A percentile compares a stretch with the other conserved stretches of the same genome.
phyloP scores from a whole-genome alignment of 2,113 vertebrate species.

The Tylochromis polylepis region DNA sequence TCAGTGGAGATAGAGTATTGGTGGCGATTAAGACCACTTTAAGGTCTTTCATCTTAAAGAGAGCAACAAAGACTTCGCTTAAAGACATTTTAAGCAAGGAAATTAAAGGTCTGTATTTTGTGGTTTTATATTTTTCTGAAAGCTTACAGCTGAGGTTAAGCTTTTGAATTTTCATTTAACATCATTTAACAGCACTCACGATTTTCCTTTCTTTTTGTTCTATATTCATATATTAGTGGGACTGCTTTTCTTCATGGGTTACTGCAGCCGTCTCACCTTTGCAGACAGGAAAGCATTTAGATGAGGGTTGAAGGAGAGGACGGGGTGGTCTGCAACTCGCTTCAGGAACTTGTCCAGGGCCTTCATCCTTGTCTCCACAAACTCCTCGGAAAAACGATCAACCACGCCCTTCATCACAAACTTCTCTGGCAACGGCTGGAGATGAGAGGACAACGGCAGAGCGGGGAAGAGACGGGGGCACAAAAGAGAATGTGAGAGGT shows the following conservation, averaged over 20 bases:
- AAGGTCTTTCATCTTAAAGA: background rate
- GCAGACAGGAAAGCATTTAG: slow-evolving; percentile 89
- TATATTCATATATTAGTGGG: background rate
- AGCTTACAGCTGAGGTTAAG: background rate
- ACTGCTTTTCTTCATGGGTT: background rate
- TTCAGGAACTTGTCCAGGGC: slow-evolving; percentile 97
- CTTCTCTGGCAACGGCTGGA: slow-evolving; percentile 93
- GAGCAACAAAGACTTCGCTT: slow-evolving; percentile 1
- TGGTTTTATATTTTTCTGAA: background rate
- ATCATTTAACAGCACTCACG: background rate
- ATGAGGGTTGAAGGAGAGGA: slow-evolving; percentile 95
- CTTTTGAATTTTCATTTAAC: background rate
- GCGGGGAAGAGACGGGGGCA: background rate
- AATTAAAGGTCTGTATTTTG: background rate
- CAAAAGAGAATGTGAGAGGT: background rate
- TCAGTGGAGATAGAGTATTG: background rate
- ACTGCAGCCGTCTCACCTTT: slow-evolving; percentile 75
- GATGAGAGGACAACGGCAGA: background rate
- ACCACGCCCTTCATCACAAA: slow-evolving; percentile 98
- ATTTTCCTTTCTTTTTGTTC: background rate
- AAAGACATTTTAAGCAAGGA: background rate
- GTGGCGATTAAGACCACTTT: background rate
- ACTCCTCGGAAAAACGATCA: slow-evolving; percentile 97
- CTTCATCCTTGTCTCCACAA: slow-evolving; percentile 93
- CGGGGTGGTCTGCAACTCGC: slow-evolving; percentile 92